Evolutionary conservation across 2,797 vertebrate species (phyloP), one percentile per base, ranked within the genome.

Genomic region (Gambusia yucatana): DNA sequence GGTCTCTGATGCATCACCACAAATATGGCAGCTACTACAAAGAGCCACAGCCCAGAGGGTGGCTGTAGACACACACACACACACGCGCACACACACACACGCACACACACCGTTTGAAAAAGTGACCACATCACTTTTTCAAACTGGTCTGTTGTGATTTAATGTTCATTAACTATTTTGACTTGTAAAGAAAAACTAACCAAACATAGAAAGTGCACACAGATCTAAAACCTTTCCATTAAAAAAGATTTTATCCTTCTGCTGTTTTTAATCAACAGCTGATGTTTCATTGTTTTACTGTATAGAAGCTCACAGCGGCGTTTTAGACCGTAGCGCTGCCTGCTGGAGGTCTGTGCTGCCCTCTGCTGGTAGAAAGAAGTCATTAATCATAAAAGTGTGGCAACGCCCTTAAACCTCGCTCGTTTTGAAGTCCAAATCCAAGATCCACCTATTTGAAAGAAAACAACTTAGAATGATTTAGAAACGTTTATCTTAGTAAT

Each of bases 1-100:
- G 97, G 97, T 96, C 97, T 76, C 93, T 98, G 80, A 97, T 99
- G 95, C 97, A 97, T 91, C 95, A 96, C 71, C 95, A 95, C 82
- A 97, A 96, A 85, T 93, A 96, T 5, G 96, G 96, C 84, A 93
- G 96, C 13, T 97, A 96, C 78, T 97, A 97, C 91, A 95, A 94
- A 85, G 96, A 97, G 85, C 96, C 96, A 74, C 95, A 91, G 87
- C 96, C 97, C 0, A 95, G 96, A 73, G 97, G 95, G 57, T 97
- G 97, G 97, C 92, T 97, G 90, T 96, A 98, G 94, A 93, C 95
- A 44, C 75, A 63, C 63, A 65, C 30, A 17, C 30, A 33, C 14
- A 2, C 13, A 17, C 57, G 4, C n/a, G 93, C 95, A 43, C 75
- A 52, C 59, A 61, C 55, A 11, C n/a, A 93, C 95, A 39, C 75